These are phyloP conservation scores for Strigamia transsilvanica DNA, from an alignment of 2,888 invertebrate species.

Conservation along the genomic window DNA sequence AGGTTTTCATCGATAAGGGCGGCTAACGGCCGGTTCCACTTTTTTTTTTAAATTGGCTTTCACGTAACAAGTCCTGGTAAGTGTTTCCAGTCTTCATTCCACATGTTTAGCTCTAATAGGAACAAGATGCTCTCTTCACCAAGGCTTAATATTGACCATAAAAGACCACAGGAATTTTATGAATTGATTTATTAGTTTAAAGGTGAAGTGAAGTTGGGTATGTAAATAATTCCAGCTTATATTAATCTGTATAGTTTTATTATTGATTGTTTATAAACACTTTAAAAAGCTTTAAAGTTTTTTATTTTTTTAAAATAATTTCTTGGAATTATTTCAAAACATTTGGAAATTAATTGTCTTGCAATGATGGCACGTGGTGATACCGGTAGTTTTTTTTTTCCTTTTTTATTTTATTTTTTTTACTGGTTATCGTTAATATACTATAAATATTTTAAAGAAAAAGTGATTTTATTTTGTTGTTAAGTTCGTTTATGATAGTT, in stretches of 20 bases:
- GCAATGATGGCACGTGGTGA: too few relatives aligned
- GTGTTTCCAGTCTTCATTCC: slow-evolving; percentile 12
- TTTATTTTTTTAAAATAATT: not conserved
- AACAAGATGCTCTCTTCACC: not conserved
- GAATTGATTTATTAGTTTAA: not conserved
- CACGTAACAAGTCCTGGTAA: slow-evolving; percentile 37
- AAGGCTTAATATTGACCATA: not conserved
- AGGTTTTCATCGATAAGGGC: slow-evolving; percentile 12
- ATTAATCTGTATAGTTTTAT: not conserved
- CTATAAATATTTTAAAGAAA: too few relatives aligned
- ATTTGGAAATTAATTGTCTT: too few relatives aligned
- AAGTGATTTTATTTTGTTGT: not conserved
- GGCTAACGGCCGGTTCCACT: slow-evolving; percentile 16
- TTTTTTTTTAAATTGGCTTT: slow-evolving; percentile 18
- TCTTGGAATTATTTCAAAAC: not conserved
- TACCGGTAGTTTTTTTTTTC: too few relatives aligned
- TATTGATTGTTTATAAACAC: not conserved
- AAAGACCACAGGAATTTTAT: not conserved
- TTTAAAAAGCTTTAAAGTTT: not conserved
- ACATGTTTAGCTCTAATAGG: slow-evolving; percentile 11
- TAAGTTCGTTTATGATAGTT: not conserved
- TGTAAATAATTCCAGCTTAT: not conserved
- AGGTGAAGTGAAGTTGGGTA: not conserved
- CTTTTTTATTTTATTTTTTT: too few relatives aligned
- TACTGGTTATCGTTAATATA: too few relatives aligned